Evolutionary conservation across 2,888 invertebrate species (phyloP), one percentile per base, ranked within the genome.

Genomic region (Melanostoma mellinum): DNA sequence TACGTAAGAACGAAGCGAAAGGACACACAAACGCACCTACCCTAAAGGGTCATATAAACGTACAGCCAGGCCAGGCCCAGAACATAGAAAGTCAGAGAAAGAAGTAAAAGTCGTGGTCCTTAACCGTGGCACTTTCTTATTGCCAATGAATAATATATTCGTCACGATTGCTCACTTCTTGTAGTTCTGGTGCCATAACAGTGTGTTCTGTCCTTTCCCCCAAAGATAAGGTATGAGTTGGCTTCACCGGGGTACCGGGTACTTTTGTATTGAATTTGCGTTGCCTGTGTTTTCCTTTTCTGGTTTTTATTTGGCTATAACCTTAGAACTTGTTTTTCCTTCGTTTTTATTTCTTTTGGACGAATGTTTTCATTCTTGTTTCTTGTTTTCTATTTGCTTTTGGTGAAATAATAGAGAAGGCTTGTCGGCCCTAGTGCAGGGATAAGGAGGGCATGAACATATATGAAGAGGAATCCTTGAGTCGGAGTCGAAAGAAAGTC

Each of bases 81-180:
- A 20, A 65, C 71, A 55, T 55, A 65, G 33, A 78, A 79, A 74
- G 61, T 68, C 61, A 68, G 67, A 53, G 58, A 63, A 38, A 65
- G 79, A 75, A 84, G 84, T 75, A 67, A 71, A 79, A 84, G 74
- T 79, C 84, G 74, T 67, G 71, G 69, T 84, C 84, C 84, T 84
- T 84, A 84, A 79, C 84, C 79, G 74, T 84, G 79, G 84, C 73
- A 84, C 79, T 84, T 84, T 84, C 84, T 74, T 84, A 84, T 84
- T 84, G 84, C 84, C 84, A 84, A 84, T 84, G 84, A 84, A 84
- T 84, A 84, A 84, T 84, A 84, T 84, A 84, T 84, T 84, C 79
- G 79, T 79, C 84, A 84, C 84, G 84, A 84, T 84, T 84, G 84
- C 84, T 84, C 84, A 75, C 84, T 84, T 84, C 79, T 84, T 84